Evolutionary conservation across 2,797 vertebrate species (phyloP).

Genomic region (Rhabdophis nuchalis): DNA sequence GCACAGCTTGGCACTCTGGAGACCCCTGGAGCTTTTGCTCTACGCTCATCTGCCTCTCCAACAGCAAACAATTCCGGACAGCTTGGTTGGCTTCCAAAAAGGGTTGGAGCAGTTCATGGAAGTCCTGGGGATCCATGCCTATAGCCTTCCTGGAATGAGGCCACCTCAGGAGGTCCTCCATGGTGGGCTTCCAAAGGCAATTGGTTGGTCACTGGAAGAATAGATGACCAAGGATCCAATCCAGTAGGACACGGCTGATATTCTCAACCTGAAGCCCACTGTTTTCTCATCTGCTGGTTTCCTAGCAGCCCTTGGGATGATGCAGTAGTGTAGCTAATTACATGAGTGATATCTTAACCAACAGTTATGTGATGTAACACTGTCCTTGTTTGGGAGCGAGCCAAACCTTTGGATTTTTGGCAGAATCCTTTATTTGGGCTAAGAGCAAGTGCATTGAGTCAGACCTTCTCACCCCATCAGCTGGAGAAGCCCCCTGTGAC

Average conservation of each 20-base stretch:
- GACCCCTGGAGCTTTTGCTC: not conserved
- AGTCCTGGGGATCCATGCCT: not conserved
- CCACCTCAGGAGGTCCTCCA: not conserved
- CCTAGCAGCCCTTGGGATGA: not conserved
- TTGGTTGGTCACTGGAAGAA: not conserved
- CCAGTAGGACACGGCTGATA: not conserved
- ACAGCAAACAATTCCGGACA: conserved; percentile 7
- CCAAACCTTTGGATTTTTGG: not conserved
- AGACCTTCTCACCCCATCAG: not conserved
- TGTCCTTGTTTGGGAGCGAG: not conserved
- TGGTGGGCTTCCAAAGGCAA: not conserved
- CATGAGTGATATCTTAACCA: not conserved
- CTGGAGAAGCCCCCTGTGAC: not conserved
- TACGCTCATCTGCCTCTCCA: conserved; percentile 18
- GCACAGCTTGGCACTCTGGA: not conserved
- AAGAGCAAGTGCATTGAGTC: not conserved
- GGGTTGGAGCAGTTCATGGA: not conserved
- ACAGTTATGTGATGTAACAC: not conserved
- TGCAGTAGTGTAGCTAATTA: conserved; percentile 23
- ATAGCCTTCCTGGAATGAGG: not conserved
- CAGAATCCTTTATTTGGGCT: not conserved
- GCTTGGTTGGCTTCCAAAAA: not conserved
- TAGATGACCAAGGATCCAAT: not conserved
- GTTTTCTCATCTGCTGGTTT: conserved; percentile 20
- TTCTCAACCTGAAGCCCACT: not conserved